Evolutionary conservation across 2,888 invertebrate genomes (phyloP).

Genomic region (Apodemia mormo): DNA sequence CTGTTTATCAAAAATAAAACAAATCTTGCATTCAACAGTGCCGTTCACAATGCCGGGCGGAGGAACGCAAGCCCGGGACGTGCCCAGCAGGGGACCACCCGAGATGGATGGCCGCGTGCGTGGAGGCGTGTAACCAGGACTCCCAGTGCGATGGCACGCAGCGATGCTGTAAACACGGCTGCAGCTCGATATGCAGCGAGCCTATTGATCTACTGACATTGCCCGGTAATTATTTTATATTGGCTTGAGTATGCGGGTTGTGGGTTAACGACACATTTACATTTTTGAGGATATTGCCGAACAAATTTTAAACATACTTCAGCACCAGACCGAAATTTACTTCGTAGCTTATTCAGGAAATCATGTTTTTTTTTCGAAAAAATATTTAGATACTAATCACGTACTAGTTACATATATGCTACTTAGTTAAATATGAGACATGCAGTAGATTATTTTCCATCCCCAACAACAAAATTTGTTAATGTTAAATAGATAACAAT

Average conservation of each 20-base stretch:
- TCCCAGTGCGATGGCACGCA: slow-evolving; percentile 85
- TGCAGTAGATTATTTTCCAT: too few relatives aligned
- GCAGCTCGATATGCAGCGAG: slow-evolving; percentile 86
- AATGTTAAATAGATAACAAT: too few relatives aligned
- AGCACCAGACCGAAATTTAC: too few relatives aligned
- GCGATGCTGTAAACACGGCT: slow-evolving; percentile 86
- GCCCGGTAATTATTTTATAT: slow-evolving; percentile 68
- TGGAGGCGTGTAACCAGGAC: slow-evolving; percentile 83
- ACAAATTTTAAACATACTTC: neutral
- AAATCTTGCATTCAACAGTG: slow-evolving; percentile 64
- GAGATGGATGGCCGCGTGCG: slow-evolving; percentile 83
- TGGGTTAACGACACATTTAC: neutral
- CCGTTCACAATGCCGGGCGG: slow-evolving; percentile 77
- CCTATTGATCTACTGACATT: slow-evolving; percentile 81
- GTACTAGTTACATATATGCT: too few relatives aligned
- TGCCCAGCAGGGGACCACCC: slow-evolving; percentile 65
- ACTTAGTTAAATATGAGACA: too few relatives aligned
- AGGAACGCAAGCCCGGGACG: slow-evolving; percentile 72
- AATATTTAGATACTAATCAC: too few relatives aligned
- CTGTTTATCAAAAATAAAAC: too few relatives aligned
- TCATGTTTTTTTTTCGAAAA: too few relatives aligned
- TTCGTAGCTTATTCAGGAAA: too few relatives aligned
- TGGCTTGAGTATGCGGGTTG: neutral
- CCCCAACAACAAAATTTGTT: too few relatives aligned
- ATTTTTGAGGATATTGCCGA: neutral